Conservation (phyloP, 2,797 vertebrate genomes). For the Nyctibius grandis region DNA sequence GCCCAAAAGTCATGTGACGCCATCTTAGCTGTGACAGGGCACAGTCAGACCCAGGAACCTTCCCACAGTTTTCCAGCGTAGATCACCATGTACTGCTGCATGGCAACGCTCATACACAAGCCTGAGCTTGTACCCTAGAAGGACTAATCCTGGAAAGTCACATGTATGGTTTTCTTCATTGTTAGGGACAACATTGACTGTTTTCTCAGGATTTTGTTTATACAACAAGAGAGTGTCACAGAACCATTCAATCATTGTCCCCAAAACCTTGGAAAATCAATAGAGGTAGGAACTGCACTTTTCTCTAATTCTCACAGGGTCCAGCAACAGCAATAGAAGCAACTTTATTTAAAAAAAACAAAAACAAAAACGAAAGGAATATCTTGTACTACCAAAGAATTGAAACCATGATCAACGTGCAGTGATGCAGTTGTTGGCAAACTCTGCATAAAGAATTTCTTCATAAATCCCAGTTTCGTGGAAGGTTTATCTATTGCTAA, state of each 20-base stretch:
- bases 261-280: neutral
- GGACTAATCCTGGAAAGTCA: neutral
- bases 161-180: neutral
- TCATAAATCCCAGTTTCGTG: neutral
- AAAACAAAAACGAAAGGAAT: neutral
- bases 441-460: neutral
- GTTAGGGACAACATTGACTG: neutral
- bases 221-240: neutral
- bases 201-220: neutral
- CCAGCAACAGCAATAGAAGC: neutral
- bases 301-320: neutral
- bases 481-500: neutral
- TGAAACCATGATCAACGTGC: neutral
- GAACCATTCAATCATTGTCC: neutral
- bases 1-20: rapidly evolving
- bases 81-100: neutral
- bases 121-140: neutral
- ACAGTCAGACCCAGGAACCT: neutral
- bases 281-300: neutral
- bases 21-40: neutral
- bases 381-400: neutral
- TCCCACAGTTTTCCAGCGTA: neutral
- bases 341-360: neutral
- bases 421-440: neutral
- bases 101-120: neutral